These are phyloP conservation scores for Philhelius pedissequus DNA, from an alignment of 2,888 invertebrate species.

Conservation along the genomic window DNA sequence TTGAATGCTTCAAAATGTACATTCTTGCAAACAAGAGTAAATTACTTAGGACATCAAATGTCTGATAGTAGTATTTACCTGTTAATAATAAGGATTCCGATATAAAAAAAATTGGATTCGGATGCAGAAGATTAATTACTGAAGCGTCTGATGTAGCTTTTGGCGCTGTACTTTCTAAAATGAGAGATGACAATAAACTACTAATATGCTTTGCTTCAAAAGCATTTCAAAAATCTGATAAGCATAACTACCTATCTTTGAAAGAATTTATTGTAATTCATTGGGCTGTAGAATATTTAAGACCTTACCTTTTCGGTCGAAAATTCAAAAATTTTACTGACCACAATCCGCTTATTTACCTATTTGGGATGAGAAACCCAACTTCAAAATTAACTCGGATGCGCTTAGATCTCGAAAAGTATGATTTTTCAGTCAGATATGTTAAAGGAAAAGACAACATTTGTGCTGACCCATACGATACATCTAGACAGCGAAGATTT, in stretches of 20 bases:
- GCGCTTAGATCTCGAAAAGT: too few relatives aligned
- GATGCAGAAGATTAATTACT: too few relatives aligned
- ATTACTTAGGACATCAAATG: conserved; percentile 58
- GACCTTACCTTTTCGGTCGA: conserved; percentile 64
- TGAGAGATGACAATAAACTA: conserved; percentile 46
- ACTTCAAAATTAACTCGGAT: conserved; percentile 70
- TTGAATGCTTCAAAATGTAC: conserved; percentile 31
- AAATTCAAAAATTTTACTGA: conserved; percentile 71
- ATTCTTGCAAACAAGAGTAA: conserved; percentile 44
- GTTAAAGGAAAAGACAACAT: background rate
- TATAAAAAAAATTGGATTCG: conserved; percentile 65
- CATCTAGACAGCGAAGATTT: background rate
- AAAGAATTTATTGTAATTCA: too few relatives aligned
- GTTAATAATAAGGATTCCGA: conserved; percentile 58
- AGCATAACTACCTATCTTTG: conserved; percentile 69
- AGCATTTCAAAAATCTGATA: conserved; percentile 69
- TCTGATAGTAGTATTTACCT: conserved; percentile 57
- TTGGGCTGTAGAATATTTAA: conserved; percentile 64
- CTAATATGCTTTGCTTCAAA: conserved; percentile 71
- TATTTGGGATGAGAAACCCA: conserved; percentile 69
- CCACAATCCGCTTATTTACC: conserved; percentile 70
- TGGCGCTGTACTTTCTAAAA: too few relatives aligned
- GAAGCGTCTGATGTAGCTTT: too few relatives aligned
- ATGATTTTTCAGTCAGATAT: conserved; percentile 69
- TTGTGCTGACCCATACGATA: too few relatives aligned